Conservation (phyloP, 2,888 invertebrate genomes). For the Pecten maximus region DNA sequence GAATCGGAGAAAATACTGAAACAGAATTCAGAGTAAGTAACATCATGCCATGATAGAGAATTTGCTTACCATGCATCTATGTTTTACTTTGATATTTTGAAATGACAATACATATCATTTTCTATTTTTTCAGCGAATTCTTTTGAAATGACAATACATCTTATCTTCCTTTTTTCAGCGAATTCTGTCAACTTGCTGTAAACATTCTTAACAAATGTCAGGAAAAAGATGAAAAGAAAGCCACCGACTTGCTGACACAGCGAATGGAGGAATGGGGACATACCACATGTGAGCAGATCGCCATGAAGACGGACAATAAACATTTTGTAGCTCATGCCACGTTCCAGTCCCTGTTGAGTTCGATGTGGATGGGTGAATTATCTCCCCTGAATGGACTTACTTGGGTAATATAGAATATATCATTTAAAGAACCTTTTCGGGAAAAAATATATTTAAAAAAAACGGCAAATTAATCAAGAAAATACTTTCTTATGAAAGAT, state of each 20-base stretch:
- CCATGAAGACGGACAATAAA: slow-evolving; percentile 81
- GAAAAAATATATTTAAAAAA: too few relatives aligned
- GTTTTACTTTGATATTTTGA: too few relatives aligned
- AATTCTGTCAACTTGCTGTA: slow-evolving; percentile 78
- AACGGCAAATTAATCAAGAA: too few relatives aligned
- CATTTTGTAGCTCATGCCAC: slow-evolving; percentile 81
- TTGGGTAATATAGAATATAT: too few relatives aligned
- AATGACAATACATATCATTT: too few relatives aligned
- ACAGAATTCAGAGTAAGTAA: not conserved
- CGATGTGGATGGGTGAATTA: slow-evolving; percentile 81
- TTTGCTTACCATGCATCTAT: too few relatives aligned
- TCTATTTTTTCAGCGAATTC: too few relatives aligned
- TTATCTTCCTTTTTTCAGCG: too few relatives aligned
- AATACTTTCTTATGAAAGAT: too few relatives aligned
- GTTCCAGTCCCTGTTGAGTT: slow-evolving; percentile 81
- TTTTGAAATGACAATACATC: too few relatives aligned
- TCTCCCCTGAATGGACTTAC: slow-evolving; percentile 70
- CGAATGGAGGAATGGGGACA: slow-evolving; percentile 78
- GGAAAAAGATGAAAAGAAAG: slow-evolving; percentile 76
- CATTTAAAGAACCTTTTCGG: too few relatives aligned
- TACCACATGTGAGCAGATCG: slow-evolving; percentile 78
- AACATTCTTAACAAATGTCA: slow-evolving; percentile 81
- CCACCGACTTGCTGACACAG: slow-evolving; percentile 77
- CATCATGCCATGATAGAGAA: too few relatives aligned
- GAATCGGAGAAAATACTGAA: not conserved